Conservation (phyloP, 2,113 vertebrate genomes). For the Hepsetus odoe region DNA sequence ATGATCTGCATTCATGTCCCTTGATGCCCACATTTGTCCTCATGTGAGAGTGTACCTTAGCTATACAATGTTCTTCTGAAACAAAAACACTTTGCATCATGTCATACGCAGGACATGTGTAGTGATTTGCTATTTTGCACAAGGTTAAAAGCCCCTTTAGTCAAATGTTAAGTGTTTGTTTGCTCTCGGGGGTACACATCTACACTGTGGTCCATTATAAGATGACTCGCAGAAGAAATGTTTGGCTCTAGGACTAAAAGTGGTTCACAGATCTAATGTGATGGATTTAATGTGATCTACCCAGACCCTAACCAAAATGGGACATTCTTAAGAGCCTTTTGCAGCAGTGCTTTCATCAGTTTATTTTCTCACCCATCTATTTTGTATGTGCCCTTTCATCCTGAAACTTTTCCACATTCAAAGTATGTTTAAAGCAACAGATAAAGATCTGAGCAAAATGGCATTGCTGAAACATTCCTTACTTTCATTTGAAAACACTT, state of each 20-base stretch:
- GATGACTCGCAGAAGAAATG: neutral
- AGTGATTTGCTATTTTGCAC: neutral
- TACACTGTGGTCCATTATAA: neutral
- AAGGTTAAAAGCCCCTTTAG: neutral
- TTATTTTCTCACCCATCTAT: neutral
- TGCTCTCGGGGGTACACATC: neutral
- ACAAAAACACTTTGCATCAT: neutral
- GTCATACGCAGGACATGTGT: neutral
- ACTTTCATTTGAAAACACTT: neutral
- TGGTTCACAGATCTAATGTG: neutral
- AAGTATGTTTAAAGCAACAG: neutral
- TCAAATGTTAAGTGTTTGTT: constrained; percentile 4
- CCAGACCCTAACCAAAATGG: neutral
- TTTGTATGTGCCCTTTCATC: neutral
- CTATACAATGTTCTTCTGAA: neutral
- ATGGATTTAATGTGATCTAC: too few species aligned
- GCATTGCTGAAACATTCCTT: neutral
- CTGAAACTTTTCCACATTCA: neutral
- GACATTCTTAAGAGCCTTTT: neutral
- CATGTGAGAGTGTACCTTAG: neutral
- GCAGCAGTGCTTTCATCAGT: neutral
- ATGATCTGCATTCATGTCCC: neutral
- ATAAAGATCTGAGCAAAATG: neutral
- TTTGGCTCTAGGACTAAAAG: neutral
- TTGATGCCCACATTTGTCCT: neutral